Base-by-base conservation (phyloP, 2,888 invertebrate genomes). In the Stenodema calcarata region DNA sequence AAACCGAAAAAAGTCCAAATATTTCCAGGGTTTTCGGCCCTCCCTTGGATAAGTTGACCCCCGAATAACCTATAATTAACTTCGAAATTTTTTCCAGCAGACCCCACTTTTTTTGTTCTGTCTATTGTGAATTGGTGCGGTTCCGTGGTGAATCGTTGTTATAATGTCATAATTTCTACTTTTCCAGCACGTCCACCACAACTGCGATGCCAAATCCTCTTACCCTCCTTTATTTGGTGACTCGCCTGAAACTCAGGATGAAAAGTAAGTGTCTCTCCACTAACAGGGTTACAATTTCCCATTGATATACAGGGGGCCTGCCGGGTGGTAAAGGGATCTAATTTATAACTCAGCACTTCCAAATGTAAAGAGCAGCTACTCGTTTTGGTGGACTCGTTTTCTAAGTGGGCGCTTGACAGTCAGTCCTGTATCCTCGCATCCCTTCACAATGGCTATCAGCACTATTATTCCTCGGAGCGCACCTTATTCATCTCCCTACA, bases 251-350 rank as follows among this genome's bases (percentile, higher is more conserved):
- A 27, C 44, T 1, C 88, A 88, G 23, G 88, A 89, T 88, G 90
- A 90, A 87, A 90, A 90, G 90, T 90, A 89, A 90, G 90, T 90
- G 35, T 18, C 47, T 44, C 16, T 23, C 23, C 3, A 18, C 23
- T 62, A 62, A 41, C 76, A 16, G 1, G 41, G n/a, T 27, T 44
- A 18, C 42, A 11, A n/a, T n/a, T 23, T 44, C 18, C 44, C 23
- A 73, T 16, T 73, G 16, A 73, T 35, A 73, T 6, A 30, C n/a
- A 73, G 73, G 73, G n/a, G 73, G 35, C 35, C 41, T 73, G 30
- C 35, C 14, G 14, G 16, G 78, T 78, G 78, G 78, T 78, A 44
- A 78, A 23, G 78, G 44, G 44, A 44, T 18, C 78, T 41, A 73
- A 73, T 18, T n/a, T 62, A 0, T 62, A 47, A 62, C 23, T 23